Evolutionary conservation across 2,113 vertebrate species (phyloP).

Genomic region (Apeltes quadracus): DNA sequence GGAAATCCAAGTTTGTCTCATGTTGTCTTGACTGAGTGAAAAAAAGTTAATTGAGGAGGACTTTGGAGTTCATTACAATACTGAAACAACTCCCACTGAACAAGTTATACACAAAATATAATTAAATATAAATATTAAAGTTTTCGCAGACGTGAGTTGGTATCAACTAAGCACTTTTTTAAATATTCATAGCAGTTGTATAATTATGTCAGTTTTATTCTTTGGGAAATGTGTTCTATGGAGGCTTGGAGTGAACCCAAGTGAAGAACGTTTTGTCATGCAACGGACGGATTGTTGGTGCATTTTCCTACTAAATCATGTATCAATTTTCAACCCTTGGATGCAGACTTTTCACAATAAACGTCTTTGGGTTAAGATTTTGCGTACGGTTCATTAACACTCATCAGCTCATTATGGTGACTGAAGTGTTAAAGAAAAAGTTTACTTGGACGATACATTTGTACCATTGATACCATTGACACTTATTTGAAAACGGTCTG

Average conservation of each 20-base stretch:
- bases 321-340: neutral
- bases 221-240: neutral
- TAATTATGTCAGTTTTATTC: neutral
- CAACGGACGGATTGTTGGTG: neutral
- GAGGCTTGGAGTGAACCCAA: neutral
- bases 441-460: neutral
- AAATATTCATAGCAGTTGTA: neutral
- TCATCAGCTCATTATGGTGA: neutral
- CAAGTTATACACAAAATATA: neutral
- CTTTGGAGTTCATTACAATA: neutral
- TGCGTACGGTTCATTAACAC: neutral
- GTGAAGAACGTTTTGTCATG: neutral
- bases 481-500: neutral
- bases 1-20: neutral
- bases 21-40: neutral
- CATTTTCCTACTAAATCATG: neutral
- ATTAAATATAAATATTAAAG: neutral
- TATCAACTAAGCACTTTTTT: slow-evolving; percentile 1
- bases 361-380: neutral
- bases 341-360: neutral
- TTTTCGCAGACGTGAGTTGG: neutral
- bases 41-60: neutral
- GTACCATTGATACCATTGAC: neutral
- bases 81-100: neutral
- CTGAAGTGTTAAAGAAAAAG: neutral